These are phyloP conservation scores for Saccopteryx leptura DNA, from an alignment of 2,113 vertebrate species.

Conservation along the genomic window DNA sequence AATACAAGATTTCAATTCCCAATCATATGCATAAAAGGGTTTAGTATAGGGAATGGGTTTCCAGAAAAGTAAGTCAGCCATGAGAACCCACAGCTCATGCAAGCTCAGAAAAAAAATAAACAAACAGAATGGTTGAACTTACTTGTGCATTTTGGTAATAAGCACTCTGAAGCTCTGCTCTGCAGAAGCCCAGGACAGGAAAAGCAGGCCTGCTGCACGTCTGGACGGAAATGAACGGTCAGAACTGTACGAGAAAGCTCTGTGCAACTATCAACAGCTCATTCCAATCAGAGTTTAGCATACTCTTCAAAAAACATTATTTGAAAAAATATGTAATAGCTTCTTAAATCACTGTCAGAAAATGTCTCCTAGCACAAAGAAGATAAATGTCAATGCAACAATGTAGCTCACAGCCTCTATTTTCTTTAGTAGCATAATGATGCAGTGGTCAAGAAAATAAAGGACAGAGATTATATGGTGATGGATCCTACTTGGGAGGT, in stretches of 20 bases:
- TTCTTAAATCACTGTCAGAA: slow-evolving; percentile 5
- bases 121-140: slow-evolving; percentile 11
- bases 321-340: neutral
- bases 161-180: slow-evolving; percentile 29
- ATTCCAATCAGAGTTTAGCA: neutral
- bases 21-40: neutral
- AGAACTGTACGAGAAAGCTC: neutral
- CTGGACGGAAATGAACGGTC: slow-evolving; percentile 63
- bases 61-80: neutral
- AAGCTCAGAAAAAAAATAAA: slow-evolving; percentile 42
- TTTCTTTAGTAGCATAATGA: neutral
- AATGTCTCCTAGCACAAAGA: neutral
- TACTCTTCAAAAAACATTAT: slow-evolving; percentile 12
- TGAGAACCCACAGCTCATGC: slow-evolving; percentile 42
- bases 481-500: neutral
- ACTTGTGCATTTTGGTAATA: slow-evolving; percentile 49
- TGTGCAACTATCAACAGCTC: neutral
- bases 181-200: slow-evolving; percentile 64
- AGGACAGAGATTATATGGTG: neutral
- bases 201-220: slow-evolving; percentile 32
- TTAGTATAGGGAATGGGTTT: neutral
- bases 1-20: slow-evolving; percentile 24
- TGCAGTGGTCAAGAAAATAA: neutral
- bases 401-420: neutral
- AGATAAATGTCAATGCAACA: neutral